Base-by-base conservation (phyloP, 2,888 invertebrate species). In the Epicampocera succincta region DNA sequence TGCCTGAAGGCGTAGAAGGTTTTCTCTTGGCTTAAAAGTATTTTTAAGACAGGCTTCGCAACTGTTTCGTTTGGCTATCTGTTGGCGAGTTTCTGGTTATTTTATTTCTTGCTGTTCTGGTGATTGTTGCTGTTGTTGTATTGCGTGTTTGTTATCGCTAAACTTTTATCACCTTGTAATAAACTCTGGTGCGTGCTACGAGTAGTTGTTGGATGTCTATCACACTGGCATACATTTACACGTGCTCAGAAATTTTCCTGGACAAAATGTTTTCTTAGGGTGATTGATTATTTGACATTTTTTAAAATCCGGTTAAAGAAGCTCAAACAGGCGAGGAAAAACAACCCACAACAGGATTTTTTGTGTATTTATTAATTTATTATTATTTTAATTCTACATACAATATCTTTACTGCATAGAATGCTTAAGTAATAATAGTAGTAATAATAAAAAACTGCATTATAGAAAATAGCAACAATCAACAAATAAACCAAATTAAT, bases 161-260 rank as follows among this genome's bases (percentile, higher is more conserved):
- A 86, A 85, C 84, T 86, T 83, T 85, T 86, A 86, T 85, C 85
- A 86, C 84, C 84, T 84, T 84, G 83, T 83, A 85, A 84, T 85
- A 85, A 85, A 85, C 83, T 85, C 83, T 76, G 84, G 85, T 85
- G 84, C 86, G 86, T 85, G 86, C 86, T 85, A 78, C 44, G 17
- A 17, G 76, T 50, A 66, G 40, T 58, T 61, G 48, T 58, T 52
- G 61, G 54, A 56, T 29, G 25, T 54, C 33, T 74, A 80, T 80
- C 81, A 81, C 33, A 73, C 79, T 77, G 73, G 63, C 78, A 72
- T 38, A 77, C 63, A 65, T 63, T 48, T 40, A 48, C 38, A 63
- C 38, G 19, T 21, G 21, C 44, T 8, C 46, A 9, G 1, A 52
- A 17, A 68, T 2, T 44, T 25, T 40, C 17, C 8, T 44, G 21